A percentile compares a stretch with the other conserved stretches of the same genome.
Evolutionary conservation across 2,888 invertebrate species (phyloP).

Genomic region (Agrenia bidenticulata): DNA sequence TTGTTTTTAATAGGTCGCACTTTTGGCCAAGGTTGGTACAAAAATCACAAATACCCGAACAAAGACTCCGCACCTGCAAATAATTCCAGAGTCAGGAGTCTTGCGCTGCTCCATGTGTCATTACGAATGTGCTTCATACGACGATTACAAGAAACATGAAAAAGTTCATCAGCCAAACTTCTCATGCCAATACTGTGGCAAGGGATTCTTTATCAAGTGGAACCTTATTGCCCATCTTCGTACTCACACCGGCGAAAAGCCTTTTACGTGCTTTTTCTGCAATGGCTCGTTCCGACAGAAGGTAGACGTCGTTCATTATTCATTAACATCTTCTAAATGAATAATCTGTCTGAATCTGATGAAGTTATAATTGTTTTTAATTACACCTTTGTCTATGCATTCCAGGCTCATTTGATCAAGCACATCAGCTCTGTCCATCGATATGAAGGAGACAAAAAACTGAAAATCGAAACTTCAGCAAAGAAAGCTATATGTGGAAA

Average conservation of each 20-base stretch:
- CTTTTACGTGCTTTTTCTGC: conserved; percentile 53
- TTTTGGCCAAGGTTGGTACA: conserved; percentile 49
- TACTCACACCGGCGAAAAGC: conserved; percentile 53
- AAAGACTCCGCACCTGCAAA: conserved; percentile 52
- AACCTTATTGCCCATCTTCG: conserved; percentile 52
- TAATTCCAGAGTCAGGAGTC: conserved; percentile 51
- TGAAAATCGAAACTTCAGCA: conserved; percentile 5
- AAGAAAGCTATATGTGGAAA: conserved; percentile 18
- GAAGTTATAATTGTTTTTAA: neutral
- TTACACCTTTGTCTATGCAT: neutral
- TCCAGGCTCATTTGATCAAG: conserved; percentile 52
- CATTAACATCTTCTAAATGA: neutral
- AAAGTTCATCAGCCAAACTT: conserved; percentile 53
- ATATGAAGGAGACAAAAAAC: conserved; percentile 51
- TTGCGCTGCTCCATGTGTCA: conserved; percentile 53
- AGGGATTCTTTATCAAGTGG: conserved; percentile 53
- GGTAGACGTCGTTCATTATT: conserved; percentile 34
- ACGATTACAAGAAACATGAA: conserved; percentile 53
- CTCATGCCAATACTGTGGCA: conserved; percentile 53
- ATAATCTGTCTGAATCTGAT: neutral
- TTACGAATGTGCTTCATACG: conserved; percentile 52
- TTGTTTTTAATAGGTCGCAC: conserved; percentile 3
- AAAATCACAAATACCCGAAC: conserved; percentile 53
- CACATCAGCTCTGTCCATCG: conserved; percentile 52
- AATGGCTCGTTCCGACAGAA: conserved; percentile 53